Conservation (phyloP, 2,888 invertebrate genomes). For the Agapetus fuscipes region DNA sequence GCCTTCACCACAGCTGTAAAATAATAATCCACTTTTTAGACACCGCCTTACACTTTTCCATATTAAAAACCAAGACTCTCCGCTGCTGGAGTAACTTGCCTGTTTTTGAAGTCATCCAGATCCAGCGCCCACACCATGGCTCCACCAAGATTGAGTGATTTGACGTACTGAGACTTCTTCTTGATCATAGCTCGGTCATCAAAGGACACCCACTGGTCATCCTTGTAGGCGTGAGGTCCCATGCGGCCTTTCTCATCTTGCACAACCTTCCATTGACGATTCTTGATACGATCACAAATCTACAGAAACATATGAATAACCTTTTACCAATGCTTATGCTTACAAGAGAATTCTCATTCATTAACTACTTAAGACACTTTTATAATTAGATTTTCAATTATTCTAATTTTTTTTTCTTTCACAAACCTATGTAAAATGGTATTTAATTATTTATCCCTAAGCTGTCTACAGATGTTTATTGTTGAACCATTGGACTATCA, state of each 20-base stretch:
- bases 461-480: no score
- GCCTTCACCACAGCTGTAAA: constrained; percentile 61
- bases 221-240: constrained; percentile 83
- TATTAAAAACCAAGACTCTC: no score
- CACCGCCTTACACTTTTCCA: no score
- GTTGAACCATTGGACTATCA: no score
- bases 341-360: no score
- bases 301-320: constrained; percentile 27
- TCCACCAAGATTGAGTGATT: constrained; percentile 68
- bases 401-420: background rate
- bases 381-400: no score
- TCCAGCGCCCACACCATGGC: constrained; percentile 90
- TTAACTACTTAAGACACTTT: no score
- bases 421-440: no score
- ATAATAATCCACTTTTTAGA: background rate
- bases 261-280: constrained; percentile 70
- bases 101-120: constrained; percentile 75
- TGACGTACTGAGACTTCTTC: constrained; percentile 69
- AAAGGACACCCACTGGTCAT: constrained; percentile 85
- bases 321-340: no score
- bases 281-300: constrained; percentile 74
- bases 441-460: no score
- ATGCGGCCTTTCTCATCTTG: constrained; percentile 67
- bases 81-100: no score
- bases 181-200: constrained; percentile 75